Conservation (phyloP, 2,888 invertebrate species). For the Drosophila rellima region DNA sequence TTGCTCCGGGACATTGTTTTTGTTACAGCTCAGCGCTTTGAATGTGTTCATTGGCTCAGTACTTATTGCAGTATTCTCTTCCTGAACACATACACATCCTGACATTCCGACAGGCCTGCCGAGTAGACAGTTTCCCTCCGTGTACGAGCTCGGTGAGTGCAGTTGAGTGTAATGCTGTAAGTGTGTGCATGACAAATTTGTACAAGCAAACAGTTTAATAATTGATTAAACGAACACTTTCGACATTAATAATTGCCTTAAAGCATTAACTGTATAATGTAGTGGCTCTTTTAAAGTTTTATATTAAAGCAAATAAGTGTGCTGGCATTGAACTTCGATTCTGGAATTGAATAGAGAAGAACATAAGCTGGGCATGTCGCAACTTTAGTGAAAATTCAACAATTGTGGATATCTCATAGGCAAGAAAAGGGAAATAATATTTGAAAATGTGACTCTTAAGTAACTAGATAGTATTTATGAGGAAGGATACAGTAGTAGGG, state of each 20-base stretch:
- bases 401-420: background rate
- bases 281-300: conserved; percentile 4
- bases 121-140: background rate
- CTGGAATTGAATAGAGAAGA: too few relatives aligned
- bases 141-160: conserved; percentile 16
- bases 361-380: too few relatives aligned
- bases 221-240: conserved; percentile 52
- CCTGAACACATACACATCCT: conserved; percentile 9
- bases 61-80: conserved; percentile 21
- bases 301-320: background rate
- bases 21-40: conserved; percentile 53
- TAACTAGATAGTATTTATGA: background rate
- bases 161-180: conserved; percentile 37
- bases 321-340: background rate
- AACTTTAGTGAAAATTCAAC: background rate
- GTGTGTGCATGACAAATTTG: conserved; percentile 49
- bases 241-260: conserved; percentile 24
- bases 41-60: conserved; percentile 58
- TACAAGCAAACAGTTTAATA: conserved; percentile 56
- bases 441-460: background rate
- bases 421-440: background rate
- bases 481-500: background rate
- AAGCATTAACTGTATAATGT: conserved; percentile 8
- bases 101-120: conserved; percentile 3
- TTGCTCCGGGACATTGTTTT: conserved; percentile 41